Evolutionary conservation across 2,113 vertebrate genomes (phyloP).

Genomic region (Ptilonorhynchus violaceus): DNA sequence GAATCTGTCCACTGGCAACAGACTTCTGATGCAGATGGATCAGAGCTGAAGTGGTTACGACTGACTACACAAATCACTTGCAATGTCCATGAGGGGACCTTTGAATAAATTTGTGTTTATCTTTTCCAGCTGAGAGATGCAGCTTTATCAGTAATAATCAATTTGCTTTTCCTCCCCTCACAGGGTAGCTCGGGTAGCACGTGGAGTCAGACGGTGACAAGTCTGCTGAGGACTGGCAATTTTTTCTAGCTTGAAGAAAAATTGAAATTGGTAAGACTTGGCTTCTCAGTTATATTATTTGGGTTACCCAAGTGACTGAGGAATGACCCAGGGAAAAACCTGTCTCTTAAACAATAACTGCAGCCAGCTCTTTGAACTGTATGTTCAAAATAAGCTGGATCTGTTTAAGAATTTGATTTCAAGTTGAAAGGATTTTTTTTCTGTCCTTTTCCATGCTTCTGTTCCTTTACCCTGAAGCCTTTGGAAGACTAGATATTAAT

Average conservation of each 20-base stretch:
- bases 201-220: background rate
- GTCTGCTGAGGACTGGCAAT: background rate
- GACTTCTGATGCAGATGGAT: background rate
- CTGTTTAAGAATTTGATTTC: background rate
- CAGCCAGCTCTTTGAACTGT: background rate
- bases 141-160: background rate
- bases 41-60: background rate
- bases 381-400: background rate
- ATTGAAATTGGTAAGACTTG: conserved; percentile 32
- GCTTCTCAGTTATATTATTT: background rate
- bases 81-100: accelerated
- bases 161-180: background rate
- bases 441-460: background rate
- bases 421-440: background rate
- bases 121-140: background rate
- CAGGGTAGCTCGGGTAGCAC: background rate
- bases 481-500: background rate
- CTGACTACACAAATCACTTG: background rate
- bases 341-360: background rate
- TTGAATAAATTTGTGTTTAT: background rate
- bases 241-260: background rate
- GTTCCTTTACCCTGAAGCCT: background rate
- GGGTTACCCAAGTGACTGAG: background rate
- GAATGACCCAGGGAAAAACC: background rate
- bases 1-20: background rate